These are phyloP conservation scores for Clupea harengus DNA, from an alignment of 2,113 vertebrate species.

Conservation along the genomic window DNA sequence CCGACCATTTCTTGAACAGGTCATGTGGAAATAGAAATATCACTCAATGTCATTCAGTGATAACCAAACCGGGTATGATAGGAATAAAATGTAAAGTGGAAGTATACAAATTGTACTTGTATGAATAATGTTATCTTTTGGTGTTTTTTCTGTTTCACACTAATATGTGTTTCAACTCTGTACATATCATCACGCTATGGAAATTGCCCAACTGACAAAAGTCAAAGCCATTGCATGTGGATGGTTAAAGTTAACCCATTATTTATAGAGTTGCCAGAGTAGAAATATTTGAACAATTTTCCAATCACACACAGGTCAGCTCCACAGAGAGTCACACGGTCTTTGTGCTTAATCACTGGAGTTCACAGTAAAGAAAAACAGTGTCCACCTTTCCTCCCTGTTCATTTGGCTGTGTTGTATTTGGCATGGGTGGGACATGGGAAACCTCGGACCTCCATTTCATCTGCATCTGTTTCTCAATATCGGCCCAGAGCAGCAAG, in stretches of 20 bases:
- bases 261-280: not conserved
- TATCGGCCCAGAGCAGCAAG: constrained; percentile 57
- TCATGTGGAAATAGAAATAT: constrained; percentile 4
- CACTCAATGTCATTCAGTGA: not conserved
- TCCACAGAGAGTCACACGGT: not conserved
- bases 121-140: no score
- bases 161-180: not conserved
- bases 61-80: not conserved
- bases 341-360: not conserved
- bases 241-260: not conserved
- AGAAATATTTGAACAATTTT: not conserved
- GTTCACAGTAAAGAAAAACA: not conserved
- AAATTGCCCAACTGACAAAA: not conserved
- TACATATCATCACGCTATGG: not conserved
- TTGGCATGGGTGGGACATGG: constrained; percentile 57
- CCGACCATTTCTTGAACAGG: not conserved
- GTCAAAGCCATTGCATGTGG: not conserved
- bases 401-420: constrained; percentile 60
- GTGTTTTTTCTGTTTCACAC: no score
- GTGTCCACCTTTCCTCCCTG: constrained; percentile 22
- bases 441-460: constrained; percentile 61
- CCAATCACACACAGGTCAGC: not conserved
- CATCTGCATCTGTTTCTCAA: constrained; percentile 74
- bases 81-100: not conserved
- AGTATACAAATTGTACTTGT: not conserved